These are phyloP conservation scores for Ciona savignyi DNA, from an alignment of 23 tunicate species.

Conservation along the genomic window DNA sequence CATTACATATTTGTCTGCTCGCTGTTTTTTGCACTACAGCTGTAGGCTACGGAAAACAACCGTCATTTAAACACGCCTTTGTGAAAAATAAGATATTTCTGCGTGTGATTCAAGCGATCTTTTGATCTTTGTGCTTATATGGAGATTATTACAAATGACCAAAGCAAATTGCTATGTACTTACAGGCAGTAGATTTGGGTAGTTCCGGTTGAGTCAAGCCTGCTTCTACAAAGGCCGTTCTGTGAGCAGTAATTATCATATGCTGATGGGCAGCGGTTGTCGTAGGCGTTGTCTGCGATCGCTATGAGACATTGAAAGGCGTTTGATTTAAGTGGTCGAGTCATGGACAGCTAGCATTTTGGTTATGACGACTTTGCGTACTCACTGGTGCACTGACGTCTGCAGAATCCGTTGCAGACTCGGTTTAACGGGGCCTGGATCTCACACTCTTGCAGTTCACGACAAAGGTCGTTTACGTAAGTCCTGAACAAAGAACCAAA, in stretches of 20 bases:
- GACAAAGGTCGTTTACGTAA: slow-evolving; percentile 9
- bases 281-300: not conserved
- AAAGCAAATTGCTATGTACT: not conserved
- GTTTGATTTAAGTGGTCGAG: too few relatives aligned
- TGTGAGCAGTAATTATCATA: not conserved
- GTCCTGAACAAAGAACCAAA: not conserved
- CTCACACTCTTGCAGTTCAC: not conserved
- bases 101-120: too few relatives aligned
- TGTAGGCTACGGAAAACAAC: too few relatives aligned
- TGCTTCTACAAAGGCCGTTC: slow-evolving; percentile 1
- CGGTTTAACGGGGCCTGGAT: slow-evolving; percentile 11
- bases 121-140: too few relatives aligned
- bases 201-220: not conserved
- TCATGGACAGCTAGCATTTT: too few relatives aligned
- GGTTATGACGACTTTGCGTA: too few relatives aligned
- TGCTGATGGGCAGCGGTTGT: not conserved
- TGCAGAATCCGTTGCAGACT: slow-evolving; percentile 14
- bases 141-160: too few relatives aligned
- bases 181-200: not conserved
- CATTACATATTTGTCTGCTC: too few relatives aligned
- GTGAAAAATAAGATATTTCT: too few relatives aligned
- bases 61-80: too few relatives aligned
- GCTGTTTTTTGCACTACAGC: too few relatives aligned
- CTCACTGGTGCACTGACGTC: not conserved
- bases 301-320: too few relatives aligned